These are phyloP conservation scores for Leptinotarsa peninsularis DNA, from an alignment of 2,888 invertebrate species.

Conservation along the genomic window DNA sequence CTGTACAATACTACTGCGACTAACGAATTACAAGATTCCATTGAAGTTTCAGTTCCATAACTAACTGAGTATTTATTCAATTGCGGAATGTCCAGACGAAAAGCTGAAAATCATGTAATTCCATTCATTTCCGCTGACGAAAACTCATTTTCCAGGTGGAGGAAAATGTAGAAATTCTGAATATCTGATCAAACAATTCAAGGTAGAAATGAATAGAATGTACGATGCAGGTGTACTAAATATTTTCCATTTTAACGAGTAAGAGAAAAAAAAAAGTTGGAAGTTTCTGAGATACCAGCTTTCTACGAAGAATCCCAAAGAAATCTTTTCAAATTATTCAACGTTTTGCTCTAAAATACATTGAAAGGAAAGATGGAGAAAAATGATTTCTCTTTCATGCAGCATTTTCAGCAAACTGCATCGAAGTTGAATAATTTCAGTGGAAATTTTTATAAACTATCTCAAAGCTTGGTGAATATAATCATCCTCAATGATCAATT, in stretches of 20 bases:
- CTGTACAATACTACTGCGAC: too few relatives aligned
- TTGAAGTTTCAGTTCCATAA: background rate
- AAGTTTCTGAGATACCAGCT: background rate
- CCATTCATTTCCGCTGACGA: background rate
- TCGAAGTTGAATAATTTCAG: too few relatives aligned
- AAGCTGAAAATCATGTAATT: background rate
- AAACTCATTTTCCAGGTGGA: background rate
- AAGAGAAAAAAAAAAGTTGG: background rate
- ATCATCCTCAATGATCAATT: too few relatives aligned
- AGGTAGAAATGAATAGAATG: background rate
- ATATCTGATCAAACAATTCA: background rate
- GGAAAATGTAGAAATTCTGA: background rate
- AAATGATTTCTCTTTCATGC: too few relatives aligned
- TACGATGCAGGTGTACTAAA: background rate
- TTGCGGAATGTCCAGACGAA: background rate
- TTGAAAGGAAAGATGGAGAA: background rate
- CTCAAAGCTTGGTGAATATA: too few relatives aligned
- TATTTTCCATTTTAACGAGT: background rate
- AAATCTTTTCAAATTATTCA: background rate
- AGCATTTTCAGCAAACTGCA: too few relatives aligned
- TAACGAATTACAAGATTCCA: too few relatives aligned
- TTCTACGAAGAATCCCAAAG: background rate
- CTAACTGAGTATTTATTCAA: background rate
- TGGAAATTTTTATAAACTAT: too few relatives aligned
- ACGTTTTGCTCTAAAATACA: background rate